These are phyloP conservation scores for Ammospiza maritima DNA, from an alignment of 2,797 vertebrate species.

Conservation along the genomic window DNA sequence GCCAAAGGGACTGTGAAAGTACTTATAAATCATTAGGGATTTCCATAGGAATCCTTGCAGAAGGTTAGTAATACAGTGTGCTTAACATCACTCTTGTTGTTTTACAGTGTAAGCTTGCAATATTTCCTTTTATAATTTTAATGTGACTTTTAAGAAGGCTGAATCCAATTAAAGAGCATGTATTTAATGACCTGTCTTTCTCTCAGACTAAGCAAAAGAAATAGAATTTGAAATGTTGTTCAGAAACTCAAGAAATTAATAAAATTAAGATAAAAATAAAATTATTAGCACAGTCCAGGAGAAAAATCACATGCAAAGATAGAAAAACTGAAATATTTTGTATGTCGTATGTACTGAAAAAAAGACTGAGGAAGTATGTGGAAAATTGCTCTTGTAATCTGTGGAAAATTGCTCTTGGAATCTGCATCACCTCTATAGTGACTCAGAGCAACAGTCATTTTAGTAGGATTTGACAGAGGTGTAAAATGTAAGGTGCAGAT, in stretches of 20 bases:
- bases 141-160: constrained; percentile 21
- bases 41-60: constrained; percentile 29
- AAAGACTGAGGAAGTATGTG: not conserved
- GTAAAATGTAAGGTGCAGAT: constrained; percentile 48
- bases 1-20: not conserved
- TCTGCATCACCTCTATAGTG: not conserved
- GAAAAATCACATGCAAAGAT: not conserved
- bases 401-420: not conserved
- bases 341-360: not conserved
- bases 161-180: not conserved
- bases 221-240: not conserved
- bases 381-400: not conserved
- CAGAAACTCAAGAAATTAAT: not conserved
- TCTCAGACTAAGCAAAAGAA: not conserved
- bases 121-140: constrained; percentile 29
- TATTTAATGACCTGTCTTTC: not conserved
- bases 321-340: not conserved
- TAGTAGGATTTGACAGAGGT: constrained; percentile 19
- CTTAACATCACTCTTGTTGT: constrained; percentile 44
- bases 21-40: constrained; percentile 19
- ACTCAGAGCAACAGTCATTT: constrained; percentile 23
- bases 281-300: not conserved
- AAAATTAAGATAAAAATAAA: not conserved
- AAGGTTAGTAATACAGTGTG: not conserved
- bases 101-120: not conserved